Base-by-base conservation (phyloP, 1,140 invertebrate genomes). In the Eueides isabella region DNA sequence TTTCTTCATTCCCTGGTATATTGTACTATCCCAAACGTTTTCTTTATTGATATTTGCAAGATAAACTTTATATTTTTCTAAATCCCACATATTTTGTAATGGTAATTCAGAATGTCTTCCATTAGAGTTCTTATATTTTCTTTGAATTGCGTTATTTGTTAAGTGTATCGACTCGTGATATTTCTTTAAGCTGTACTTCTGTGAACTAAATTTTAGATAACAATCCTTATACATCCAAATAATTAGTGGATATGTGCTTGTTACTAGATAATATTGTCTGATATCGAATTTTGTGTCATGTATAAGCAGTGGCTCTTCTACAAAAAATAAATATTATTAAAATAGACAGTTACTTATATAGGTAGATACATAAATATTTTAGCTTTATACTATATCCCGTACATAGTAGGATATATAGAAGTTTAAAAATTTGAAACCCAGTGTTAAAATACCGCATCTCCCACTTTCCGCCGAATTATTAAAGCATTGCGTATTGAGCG, bases 251-350 rank as follows among this genome's bases (percentile, higher is more conserved):
- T 94, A 94, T 84, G 96, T 96, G 76, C 96, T 96, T 14, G 97
- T 98, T 0, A 99, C 95, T 38, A 99, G 86, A 92, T 98, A 98
- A 95, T 97, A 98, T 84, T 97, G 96, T 16, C 97, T 94, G 68
- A 99, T 98, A 84, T 99, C 98, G 88, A 98, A 98, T 93, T 99
- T 99, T 2, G 97, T 98, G 61, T 97, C 96, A 85, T 97, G 95
- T 62, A 98, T 95, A 31, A 98, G 90, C n/a, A 98, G 86, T 1
- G 97, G 97, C 67, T 95, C 95, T 88, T 97, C 97, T 97, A 91
- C 72, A 79, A 67, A 30, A 29, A 23, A 23, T 71, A 72, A 74
- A 11, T 11, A 61, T 67, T 44, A 19, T 5, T 44, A 19, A 7
- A 9, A 9, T 44, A 5, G 6, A 19, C 41, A 44, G 2, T 7